Base-by-base conservation (phyloP, 2,113 vertebrate genomes). In the Lycocorax pyrrhopterus region DNA sequence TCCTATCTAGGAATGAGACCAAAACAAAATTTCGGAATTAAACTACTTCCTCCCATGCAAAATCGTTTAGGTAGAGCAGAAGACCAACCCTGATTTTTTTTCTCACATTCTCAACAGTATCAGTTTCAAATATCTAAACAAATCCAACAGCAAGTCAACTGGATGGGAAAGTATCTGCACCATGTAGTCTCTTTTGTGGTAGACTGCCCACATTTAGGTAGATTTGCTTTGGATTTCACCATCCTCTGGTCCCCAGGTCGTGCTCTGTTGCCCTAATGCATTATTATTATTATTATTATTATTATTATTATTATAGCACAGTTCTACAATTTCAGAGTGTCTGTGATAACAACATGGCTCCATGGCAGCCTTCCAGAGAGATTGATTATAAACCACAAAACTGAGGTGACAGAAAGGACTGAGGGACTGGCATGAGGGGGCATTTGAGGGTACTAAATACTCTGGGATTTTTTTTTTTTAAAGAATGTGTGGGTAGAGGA, bases 401-500 rank as follows among this genome's bases (percentile, higher is more conserved):
- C 32, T 19, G 55, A 88, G 55, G 55, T 47, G 51, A 77, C 59
- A 30, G 30, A 77, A 84, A 80, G 73, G 68, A 55, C 23, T 2
- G 0, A 81, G 56, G 33, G 10, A 72, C 35, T 63, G 83, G 30
- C 60, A 47, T 16, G 41, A 84, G 59, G 46, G 59, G 71, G n/a
- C 41, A 74, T 62, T 47, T 71, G 46, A 82, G 85, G 83, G 89
- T n/a, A 16, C 44, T 72, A 67, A 92, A 49, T 10, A 67, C 52
- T 62, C 66, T 85, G 39, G 90, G 60, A n/a, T 4, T 55, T 39
- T 26, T 58, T 73, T 46, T 33, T 90, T 78, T 58, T 13, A 58
- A 92, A 79, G 84, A 51, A 17, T 75, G 66, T 2, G 79, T 88
- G 79, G 71, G 62, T 51, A 83, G 89, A 83, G 35, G 72, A 88